Percentiles rank a stretch among this genome's conserved stretches.
phyloP scores from a whole-genome alignment of 64 coral and sea anemone species.

The Anthopleura sola region DNA sequence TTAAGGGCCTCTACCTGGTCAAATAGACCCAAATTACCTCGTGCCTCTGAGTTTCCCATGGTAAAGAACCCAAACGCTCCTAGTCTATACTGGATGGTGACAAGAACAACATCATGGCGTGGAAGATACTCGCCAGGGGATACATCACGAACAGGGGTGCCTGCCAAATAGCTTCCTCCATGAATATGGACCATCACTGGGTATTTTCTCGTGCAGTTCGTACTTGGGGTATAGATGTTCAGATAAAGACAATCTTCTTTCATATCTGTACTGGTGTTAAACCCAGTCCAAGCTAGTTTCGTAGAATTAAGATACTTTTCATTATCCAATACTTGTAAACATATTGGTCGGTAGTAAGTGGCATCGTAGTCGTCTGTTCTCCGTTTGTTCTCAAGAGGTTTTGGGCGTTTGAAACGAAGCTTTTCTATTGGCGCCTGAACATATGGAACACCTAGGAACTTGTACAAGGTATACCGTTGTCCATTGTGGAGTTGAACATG shows the following conservation, averaged over 20 bases:
- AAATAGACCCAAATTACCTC: constrained; percentile 78
- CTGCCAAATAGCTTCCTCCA: constrained; percentile 75
- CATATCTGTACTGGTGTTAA: constrained; percentile 24
- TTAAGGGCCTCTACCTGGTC: constrained; percentile 59
- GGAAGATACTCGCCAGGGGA: constrained; percentile 66
- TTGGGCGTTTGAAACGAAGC: constrained; percentile 34
- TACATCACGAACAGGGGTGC: constrained; percentile 34
- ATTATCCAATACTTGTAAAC: constrained; percentile 37
- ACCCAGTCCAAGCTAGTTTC: constrained; percentile 45
- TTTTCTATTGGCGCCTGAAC: constrained; percentile 17
- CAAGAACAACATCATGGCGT: constrained; percentile 56
- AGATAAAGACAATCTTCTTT: too few relatives aligned
- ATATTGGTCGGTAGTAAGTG: constrained; percentile 61
- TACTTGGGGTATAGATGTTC: constrained; percentile 34
- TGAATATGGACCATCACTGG: constrained; percentile 23
- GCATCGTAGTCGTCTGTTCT: constrained; percentile 38
- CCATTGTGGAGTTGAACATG: too few relatives aligned
- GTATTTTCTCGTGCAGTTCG: background rate
- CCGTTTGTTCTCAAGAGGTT: constrained; percentile 31
- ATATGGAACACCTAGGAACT: constrained; percentile 61
- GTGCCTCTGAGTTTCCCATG: background rate
- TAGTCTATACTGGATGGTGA: constrained; percentile 43
- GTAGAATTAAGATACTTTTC: constrained; percentile 16
- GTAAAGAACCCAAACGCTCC: constrained; percentile 54
- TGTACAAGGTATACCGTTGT: constrained; percentile 2